Conservation (phyloP, 2,888 invertebrate species). For the Agriopis aurantiaria region DNA sequence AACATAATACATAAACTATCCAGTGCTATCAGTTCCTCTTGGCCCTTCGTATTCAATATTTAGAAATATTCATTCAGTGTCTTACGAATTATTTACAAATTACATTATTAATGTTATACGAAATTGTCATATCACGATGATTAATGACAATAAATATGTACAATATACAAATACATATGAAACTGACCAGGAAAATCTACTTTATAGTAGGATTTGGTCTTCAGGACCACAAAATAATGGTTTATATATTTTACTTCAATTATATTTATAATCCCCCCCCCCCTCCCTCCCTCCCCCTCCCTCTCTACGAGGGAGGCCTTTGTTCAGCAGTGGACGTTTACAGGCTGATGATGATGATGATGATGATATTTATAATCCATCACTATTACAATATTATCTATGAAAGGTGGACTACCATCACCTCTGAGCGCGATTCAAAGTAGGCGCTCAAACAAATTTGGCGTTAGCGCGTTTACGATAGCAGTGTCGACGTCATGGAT, state of each 20-base stretch:
- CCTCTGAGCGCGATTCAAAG: not conserved
- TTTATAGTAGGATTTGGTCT: constrained; percentile 8
- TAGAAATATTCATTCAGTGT: not conserved
- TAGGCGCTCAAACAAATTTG: not conserved
- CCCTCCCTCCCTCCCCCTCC: too few relatives aligned
- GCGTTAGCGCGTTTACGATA: too few relatives aligned
- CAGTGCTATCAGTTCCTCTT: constrained; percentile 19
- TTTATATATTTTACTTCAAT: not conserved
- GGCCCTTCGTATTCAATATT: constrained; percentile 11
- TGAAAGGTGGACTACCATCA: too few relatives aligned
- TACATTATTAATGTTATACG: not conserved
- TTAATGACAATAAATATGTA: not conserved
- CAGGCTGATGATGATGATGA: too few relatives aligned
- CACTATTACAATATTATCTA: not conserved
- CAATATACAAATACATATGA: not conserved
- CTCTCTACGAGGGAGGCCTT: too few relatives aligned
- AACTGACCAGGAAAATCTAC: not conserved
- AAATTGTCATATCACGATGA: not conserved
- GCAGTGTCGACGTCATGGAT: too few relatives aligned
- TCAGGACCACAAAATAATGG: not conserved
- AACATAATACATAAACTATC: constrained; percentile 4
- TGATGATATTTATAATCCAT: not conserved
- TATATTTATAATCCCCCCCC: not conserved
- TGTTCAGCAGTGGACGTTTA: too few relatives aligned
- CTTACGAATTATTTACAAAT: constrained; percentile 5